Conservation (phyloP, 2,113 vertebrate species). For the Blennius ocellaris region DNA sequence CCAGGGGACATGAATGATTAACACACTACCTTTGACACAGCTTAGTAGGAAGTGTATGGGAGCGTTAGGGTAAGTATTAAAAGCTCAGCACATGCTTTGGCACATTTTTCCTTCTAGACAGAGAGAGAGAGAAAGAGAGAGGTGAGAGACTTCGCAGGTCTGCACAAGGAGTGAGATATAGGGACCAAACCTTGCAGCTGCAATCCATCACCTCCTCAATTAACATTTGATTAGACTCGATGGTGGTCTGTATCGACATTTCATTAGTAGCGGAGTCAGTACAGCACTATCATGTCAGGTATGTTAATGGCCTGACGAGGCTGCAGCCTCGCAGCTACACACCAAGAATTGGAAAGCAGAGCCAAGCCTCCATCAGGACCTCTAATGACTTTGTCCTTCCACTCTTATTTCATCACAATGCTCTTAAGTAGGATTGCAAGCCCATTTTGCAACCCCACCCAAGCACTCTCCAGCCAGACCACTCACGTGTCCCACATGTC, state of each 20-base stretch:
- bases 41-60: neutral
- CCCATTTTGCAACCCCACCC: too few relatives aligned
- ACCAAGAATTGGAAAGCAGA: conserved; percentile 32
- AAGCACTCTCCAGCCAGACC: too few relatives aligned
- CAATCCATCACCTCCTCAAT: conserved; percentile 69
- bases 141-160: neutral
- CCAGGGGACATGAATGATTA: neutral
- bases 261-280: conserved; percentile 67
- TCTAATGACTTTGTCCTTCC: conserved; percentile 31
- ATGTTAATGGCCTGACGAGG: conserved; percentile 63
- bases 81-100: conserved; percentile 9
- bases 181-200: conserved; percentile 10
- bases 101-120: conserved; percentile 1
- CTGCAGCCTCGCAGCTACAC: conserved; percentile 42
- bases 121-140: neutral
- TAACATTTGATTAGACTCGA: conserved; percentile 72
- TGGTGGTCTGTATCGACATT: conserved; percentile 70
- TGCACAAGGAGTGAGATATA: conserved; percentile 5
- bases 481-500: too few relatives aligned
- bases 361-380: conserved; percentile 13
- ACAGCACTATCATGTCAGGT: conserved; percentile 47
- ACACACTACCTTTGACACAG: conserved; percentile 12
- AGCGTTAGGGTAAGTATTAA: neutral
- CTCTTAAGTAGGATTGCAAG: neutral
- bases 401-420: conserved; percentile 29